Evolutionary conservation across 2,888 invertebrate species (phyloP), one percentile per base, ranked within the genome.

Genomic region (Drosophila atroscutellata): DNA sequence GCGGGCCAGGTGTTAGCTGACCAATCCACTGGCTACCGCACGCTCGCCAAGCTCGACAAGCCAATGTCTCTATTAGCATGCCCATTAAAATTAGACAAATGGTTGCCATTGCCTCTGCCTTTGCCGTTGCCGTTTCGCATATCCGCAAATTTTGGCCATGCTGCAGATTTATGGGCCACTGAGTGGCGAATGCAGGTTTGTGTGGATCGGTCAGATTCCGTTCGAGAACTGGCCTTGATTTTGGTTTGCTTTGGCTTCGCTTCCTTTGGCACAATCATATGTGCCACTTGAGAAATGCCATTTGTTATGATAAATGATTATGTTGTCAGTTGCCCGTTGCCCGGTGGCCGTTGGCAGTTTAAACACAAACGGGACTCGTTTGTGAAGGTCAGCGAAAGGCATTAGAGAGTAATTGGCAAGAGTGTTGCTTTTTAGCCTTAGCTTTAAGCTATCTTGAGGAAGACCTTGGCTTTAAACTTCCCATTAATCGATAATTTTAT

Each of bases 71-170:
- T 90, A 88, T 90, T 90, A 88, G 90, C 90, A 89, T 90, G 89
- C 77, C 90, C 90, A 88, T 90, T 88, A 90, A 89, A 87, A 89
- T 89, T 88, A 88, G 87, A 88, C 87, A 88, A 88, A 88, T 88
- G 87, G 90, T 81, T 74, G 86, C 89, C 73, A 73, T 75, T 83
- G 81, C 77, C 76, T 37, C 37, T 37, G 37, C 37, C 37, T 18
- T 24, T 50, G 39, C 30, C 11, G 24, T 64, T 75, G 76, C 80
- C 84, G 73, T 83, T 84, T 88, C 83, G 83, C 84, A 86, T 86
- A 88, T 86, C 85, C 86, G 88, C 77, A 77, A 73, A 60, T 81
- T 75, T 75, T 58, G 81, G 57, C 70, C 58, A 63, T 72, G 50
- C 72, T 68, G 76, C 77, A 82, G 84, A 89, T 89, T 86, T 86